Percentiles rank a stretch among this genome's conserved stretches.
Conservation (phyloP, 1,140 invertebrate genomes). For the Lethrus apterus region DNA sequence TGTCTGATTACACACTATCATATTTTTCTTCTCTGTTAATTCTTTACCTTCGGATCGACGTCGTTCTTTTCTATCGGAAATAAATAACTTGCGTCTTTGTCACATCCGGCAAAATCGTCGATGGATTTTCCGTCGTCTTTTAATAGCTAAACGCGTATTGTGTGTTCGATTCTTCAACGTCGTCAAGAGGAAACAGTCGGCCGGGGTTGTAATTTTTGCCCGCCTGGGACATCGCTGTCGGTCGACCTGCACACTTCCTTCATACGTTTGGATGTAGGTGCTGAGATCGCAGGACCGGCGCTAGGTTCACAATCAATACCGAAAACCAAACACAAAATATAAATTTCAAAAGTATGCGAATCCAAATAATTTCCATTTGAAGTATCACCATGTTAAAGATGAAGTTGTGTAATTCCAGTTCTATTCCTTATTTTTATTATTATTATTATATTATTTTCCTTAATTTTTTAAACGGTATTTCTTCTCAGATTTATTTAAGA, state of each 20-base stretch:
- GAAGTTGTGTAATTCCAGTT: too few relatives aligned
- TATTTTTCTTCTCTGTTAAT: conserved; percentile 33
- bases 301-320: background rate
- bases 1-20: conserved; percentile 40
- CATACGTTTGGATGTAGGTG: background rate
- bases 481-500: too few relatives aligned
- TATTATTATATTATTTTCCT: too few relatives aligned
- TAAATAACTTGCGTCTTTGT: conserved; percentile 37
- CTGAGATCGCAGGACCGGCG: background rate
- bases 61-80: conserved; percentile 34
- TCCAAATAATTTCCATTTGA: background rate
- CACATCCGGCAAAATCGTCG: conserved; percentile 34
- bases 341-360: background rate
- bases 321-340: background rate
- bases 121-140: conserved; percentile 21
- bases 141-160: conserved; percentile 11
- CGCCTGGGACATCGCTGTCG: background rate
- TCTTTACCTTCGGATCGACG: background rate
- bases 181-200: conserved; percentile 7
- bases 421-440: too few relatives aligned
- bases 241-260: background rate
- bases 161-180: conserved; percentile 5
- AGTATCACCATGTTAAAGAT: background rate
- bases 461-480: too few relatives aligned
- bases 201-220: background rate